phyloP scores from a whole-genome alignment of 1,140 invertebrate genomes.

The Leptoteleia sp. region DNA sequence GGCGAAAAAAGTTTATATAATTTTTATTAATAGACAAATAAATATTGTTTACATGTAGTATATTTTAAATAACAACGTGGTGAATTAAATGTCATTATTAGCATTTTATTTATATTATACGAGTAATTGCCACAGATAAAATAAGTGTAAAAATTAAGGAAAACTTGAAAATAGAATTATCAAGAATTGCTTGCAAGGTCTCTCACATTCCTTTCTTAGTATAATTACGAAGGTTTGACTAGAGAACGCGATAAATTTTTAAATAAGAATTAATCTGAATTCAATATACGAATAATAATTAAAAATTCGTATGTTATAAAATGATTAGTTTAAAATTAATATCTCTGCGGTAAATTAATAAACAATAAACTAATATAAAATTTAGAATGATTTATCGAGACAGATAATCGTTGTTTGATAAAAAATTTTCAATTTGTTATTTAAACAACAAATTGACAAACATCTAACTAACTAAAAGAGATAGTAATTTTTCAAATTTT shows the following conservation, averaged over 20 bases:
- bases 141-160: constrained; percentile 3
- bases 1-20: too few species aligned
- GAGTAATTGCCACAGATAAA: constrained; percentile 2
- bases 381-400: too few species aligned
- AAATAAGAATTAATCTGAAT: neutral
- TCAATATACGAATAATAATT: neutral
- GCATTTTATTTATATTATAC: neutral
- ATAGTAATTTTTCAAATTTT: too few species aligned
- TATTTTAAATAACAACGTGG: too few species aligned
- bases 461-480: too few species aligned
- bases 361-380: too few species aligned
- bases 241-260: neutral
- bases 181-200: constrained; percentile 11
- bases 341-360: too few species aligned
- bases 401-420: too few species aligned
- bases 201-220: neutral
- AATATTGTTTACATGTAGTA: neutral
- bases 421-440: too few species aligned
- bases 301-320: too few species aligned
- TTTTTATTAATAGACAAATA: neutral
- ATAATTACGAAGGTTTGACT: neutral
- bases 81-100: neutral
- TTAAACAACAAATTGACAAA: too few species aligned
- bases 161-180: constrained; percentile 2
- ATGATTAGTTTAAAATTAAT: too few species aligned